Base-by-base conservation (phyloP, 2,113 vertebrate genomes). In the Etheostoma cragini region DNA sequence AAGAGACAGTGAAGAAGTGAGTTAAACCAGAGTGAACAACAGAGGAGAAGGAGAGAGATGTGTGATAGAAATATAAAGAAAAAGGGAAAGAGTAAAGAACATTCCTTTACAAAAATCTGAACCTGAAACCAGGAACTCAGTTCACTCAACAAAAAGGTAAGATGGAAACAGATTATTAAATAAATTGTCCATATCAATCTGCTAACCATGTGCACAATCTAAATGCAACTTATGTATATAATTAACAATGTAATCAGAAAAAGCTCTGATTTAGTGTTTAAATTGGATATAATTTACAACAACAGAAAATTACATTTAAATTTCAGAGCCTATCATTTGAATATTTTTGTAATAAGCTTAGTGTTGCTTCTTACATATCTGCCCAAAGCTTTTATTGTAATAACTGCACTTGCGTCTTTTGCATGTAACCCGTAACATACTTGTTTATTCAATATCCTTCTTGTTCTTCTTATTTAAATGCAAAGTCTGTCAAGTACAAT, bases 131-230 rank as follows among this genome's bases (percentile, higher is more conserved):
- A 69, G 54, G 58, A 61, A n/a, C 45, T 78, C n/a, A 52, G 54
- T 72, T 0, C 4, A 64, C 5, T 61, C 65, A 71, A 47, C 62
- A 81, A 66, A 3, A 16, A 85, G 92, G 92, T 93, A 88, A 89
- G 87, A 57, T 72, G 74, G 45, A 42, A 42, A 52, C 1, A 56
- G 21, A 60, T 69, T 54, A 78, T 57, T 42, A 46, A 24, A 65
- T 22, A 42, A 5, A 6, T 53, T 0, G 14, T 46, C 35, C 12
- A 10, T 33, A 2, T 50, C 19, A 69, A 6, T 65, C 6, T 61
- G 24, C 21, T 12, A 33, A 38, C 15, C 15, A 38, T 0, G 26
- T 14, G 58, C 0, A 30, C 17, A 22, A 11, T 76, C 13, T 66
- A 10, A 24, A 49, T 50, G 38, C 30, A 70, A 52, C 2, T 54